Conservation (phyloP, 1,140 invertebrate genomes). For the Sinonovacula constricta region DNA sequence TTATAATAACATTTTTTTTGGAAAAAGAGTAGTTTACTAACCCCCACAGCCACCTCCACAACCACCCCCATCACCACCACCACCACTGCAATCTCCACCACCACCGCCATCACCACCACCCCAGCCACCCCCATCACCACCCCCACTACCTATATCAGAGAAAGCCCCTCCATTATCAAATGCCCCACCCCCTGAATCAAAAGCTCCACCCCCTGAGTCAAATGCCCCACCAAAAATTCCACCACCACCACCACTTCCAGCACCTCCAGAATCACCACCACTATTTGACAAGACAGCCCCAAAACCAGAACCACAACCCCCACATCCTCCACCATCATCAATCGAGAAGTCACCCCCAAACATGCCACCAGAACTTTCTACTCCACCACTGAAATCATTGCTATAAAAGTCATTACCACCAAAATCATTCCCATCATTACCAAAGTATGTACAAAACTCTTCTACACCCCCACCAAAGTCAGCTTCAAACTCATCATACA, state of each 20-base stretch:
- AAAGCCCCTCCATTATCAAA: conserved; percentile 19
- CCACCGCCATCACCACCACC: conserved; percentile 22
- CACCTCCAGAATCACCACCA: conserved; percentile 18
- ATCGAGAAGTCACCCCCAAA: conserved; percentile 42
- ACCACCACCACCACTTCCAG: conserved; percentile 28
- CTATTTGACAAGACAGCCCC: neutral
- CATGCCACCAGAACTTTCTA: conserved; percentile 31
- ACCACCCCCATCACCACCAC: conserved; percentile 12
- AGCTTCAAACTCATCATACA: too few species aligned
- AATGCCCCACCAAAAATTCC: conserved; percentile 20
- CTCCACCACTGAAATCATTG: conserved; percentile 7
- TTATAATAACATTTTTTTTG: too few species aligned
- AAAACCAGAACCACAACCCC: neutral
- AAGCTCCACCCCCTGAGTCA: neutral
- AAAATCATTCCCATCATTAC: conserved; percentile 3
- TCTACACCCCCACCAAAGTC: conserved; percentile 16
- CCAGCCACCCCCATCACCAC: conserved; percentile 28
- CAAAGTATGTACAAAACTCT: neutral
- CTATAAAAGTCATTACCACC: neutral
- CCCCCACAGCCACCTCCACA: neutral
- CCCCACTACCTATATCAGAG: neutral
- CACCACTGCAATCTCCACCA: conserved; percentile 22
- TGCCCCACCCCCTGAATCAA: conserved; percentile 3
- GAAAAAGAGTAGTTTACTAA: too few species aligned
- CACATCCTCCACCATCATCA: conserved; percentile 43